Conservation (phyloP, 1,140 invertebrate genomes). For the Drosophila parabipectinata region DNA sequence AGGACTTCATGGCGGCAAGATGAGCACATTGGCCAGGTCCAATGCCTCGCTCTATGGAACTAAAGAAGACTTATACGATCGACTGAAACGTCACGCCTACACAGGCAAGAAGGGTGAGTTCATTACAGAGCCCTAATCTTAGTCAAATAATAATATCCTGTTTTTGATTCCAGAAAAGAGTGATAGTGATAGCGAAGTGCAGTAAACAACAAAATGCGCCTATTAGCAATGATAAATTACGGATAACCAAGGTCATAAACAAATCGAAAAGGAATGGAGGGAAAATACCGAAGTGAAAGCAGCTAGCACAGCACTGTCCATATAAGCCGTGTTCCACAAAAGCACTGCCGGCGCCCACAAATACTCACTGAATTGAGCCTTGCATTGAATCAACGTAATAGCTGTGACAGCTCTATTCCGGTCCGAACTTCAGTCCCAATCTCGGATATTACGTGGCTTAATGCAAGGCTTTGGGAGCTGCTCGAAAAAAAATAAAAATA, state of each 20-base stretch:
- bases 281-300: conserved; percentile 32
- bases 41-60: conserved; percentile 97
- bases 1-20: conserved; percentile 86
- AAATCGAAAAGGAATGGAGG: background rate
- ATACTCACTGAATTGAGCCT: conserved; percentile 59
- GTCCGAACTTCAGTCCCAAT: conserved; percentile 33
- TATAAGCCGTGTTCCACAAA: conserved; percentile 45
- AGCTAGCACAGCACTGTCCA: conserved; percentile 59
- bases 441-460: conserved; percentile 74
- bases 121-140: background rate
- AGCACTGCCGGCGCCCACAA: conserved; percentile 23
- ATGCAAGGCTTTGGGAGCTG: conserved; percentile 68
- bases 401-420: conserved; percentile 13
- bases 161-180: conserved; percentile 89
- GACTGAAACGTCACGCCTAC: conserved; percentile 97
- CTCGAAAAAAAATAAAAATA: conserved; percentile 24
- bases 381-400: conserved; percentile 82
- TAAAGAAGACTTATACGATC: conserved; percentile 97
- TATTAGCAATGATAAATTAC: conserved; percentile 41
- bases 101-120: conserved; percentile 95
- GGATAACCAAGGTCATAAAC: conserved; percentile 64
- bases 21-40: conserved; percentile 95
- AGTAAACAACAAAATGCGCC: conserved; percentile 85
- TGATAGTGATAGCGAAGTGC: conserved; percentile 95
- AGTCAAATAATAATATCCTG: background rate